These are phyloP conservation scores for Ascaphus truei DNA, from an alignment of 2,113 vertebrate genomes.

Conservation along the genomic window DNA sequence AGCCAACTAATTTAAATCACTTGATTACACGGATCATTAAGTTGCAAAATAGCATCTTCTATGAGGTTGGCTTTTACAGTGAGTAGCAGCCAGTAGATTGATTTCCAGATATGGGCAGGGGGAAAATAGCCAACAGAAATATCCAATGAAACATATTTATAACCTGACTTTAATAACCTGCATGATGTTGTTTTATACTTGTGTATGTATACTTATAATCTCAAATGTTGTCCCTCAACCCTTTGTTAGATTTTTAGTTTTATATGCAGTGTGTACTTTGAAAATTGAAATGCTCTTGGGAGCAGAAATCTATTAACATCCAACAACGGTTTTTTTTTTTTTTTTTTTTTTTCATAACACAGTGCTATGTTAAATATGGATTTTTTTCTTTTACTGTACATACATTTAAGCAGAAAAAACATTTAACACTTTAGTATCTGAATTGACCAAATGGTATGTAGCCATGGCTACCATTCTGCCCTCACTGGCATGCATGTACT, in stretches of 20 bases:
- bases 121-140: neutral
- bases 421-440: no score
- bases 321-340: no score
- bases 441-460: no score
- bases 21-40: no score
- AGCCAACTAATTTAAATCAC: no score
- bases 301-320: conserved; percentile 17
- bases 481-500: no score
- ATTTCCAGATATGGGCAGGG: no score
- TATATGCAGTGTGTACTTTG: conserved; percentile 3
- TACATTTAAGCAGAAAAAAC: no score
- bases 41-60: no score
- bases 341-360: neutral
- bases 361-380: conserved; percentile 15
- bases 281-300: conserved; percentile 4
- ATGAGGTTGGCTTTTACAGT: no score
- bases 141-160: neutral
- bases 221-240: conserved; percentile 14
- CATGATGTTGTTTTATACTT: neutral
- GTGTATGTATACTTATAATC: neutral
- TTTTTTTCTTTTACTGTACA: conserved; percentile 4
- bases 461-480: no score
- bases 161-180: neutral
- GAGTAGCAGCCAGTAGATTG: no score
- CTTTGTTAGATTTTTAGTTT: conserved; percentile 6